phyloP scores from a whole-genome alignment of 2,888 invertebrate genomes.

The Cosmia trapezina region DNA sequence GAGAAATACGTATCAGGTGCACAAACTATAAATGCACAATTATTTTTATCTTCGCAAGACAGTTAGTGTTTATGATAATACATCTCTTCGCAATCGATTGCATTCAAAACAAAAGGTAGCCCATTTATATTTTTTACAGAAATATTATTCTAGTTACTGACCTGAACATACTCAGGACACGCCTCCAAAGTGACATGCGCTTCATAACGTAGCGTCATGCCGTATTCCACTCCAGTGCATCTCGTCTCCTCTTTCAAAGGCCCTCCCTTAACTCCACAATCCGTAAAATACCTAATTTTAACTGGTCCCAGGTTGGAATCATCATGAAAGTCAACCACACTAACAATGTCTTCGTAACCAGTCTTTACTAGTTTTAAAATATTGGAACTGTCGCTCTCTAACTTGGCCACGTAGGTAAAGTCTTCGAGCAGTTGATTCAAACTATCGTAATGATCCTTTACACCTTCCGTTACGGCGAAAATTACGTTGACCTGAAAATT shows the following conservation, averaged over 20 bases:
- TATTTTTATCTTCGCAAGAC: background rate
- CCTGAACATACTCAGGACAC: slow-evolving; percentile 86
- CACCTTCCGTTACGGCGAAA: slow-evolving; percentile 95
- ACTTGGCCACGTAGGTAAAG: slow-evolving; percentile 94
- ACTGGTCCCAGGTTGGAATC: slow-evolving; percentile 91
- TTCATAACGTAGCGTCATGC: slow-evolving; percentile 91
- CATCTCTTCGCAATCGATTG: background rate
- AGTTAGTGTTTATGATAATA: background rate
- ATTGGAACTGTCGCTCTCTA: slow-evolving; percentile 96
- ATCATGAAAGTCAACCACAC: slow-evolving; percentile 90
- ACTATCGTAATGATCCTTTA: slow-evolving; percentile 92
- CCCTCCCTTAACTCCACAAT: slow-evolving; percentile 91
- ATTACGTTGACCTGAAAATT: slow-evolving; percentile 93
- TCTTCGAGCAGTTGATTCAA: slow-evolving; percentile 93
- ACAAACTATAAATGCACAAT: background rate
- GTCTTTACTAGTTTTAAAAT: slow-evolving; percentile 95
- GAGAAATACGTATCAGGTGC: background rate
- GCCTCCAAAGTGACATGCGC: slow-evolving; percentile 91
- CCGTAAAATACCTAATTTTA: slow-evolving; percentile 93
- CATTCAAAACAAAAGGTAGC: background rate
- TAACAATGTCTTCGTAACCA: slow-evolving; percentile 94
- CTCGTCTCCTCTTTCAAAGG: slow-evolving; percentile 86
- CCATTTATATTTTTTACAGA: background rate
- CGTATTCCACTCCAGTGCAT: slow-evolving; percentile 91
- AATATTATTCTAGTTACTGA: slow-evolving; percentile 74